These are phyloP conservation scores for Achatina immaculata DNA, from an alignment of 1,140 invertebrate species.

Conservation along the genomic window DNA sequence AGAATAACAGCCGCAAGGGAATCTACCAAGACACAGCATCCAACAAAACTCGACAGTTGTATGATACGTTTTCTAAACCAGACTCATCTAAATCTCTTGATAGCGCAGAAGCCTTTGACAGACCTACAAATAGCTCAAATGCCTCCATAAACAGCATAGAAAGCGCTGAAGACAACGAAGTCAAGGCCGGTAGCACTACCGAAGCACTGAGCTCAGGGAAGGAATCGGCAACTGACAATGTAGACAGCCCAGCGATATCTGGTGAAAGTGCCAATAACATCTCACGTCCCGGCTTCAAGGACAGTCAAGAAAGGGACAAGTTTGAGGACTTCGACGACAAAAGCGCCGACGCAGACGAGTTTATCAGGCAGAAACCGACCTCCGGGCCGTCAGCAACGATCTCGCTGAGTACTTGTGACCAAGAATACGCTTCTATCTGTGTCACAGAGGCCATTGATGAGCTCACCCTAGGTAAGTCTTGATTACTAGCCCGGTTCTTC, in stretches of 20 bases:
- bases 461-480: slow-evolving; percentile 8
- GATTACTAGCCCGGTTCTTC: neutral
- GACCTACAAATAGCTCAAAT: neutral
- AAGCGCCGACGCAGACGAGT: neutral
- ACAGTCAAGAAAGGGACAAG: neutral
- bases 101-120: neutral
- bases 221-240: neutral
- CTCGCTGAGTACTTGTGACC: neutral
- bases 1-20: too few relatives aligned
- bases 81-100: neutral
- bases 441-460: slow-evolving; percentile 27
- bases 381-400: neutral
- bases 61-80: too few relatives aligned
- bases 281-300: neutral
- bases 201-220: neutral
- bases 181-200: neutral
- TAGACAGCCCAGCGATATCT: neutral
- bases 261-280: too few relatives aligned
- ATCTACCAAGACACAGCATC: too few relatives aligned
- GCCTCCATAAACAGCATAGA: neutral
- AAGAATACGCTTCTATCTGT: slow-evolving; percentile 17
- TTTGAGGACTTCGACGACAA: neutral
- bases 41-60: neutral
- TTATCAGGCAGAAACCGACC: neutral
- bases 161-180: neutral